Base-by-base conservation (phyloP, 2,113 vertebrate species). In the Sigmodon hispidus region DNA sequence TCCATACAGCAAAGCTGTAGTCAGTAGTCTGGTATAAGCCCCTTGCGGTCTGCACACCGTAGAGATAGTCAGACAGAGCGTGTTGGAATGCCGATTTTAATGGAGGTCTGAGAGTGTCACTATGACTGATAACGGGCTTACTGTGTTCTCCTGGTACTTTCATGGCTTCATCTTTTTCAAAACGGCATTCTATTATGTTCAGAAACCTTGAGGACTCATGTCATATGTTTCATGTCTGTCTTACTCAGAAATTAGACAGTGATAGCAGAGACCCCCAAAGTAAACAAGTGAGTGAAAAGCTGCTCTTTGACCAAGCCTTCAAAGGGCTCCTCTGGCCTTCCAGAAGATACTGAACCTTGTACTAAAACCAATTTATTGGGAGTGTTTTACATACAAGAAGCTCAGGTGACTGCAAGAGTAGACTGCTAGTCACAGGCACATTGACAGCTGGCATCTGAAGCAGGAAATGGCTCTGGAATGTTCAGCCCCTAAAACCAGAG, bases 131-230 rank as follows among this genome's bases (percentile, higher is more conserved):
- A 34, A 34, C 34, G 90, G 91, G 86, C 48, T 94, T 45, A 4
- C 34, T 92, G 59, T 91, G 48, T 93, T 48, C 22, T 92, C 55
- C 61, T 86, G 52, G n/a, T 87, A 69, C 72, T 77, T 95, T 86
- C 59, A 36, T 52, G 6, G 73, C 92, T 93, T 94, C 29, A 59
- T 86, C 69, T 86, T 96, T 94, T 95, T 59, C 45, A 92, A 92
- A 92, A 91, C 59, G 40, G 29, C 59, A 91, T 24, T 22, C 48
- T 90, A 57, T 90, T 80, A 17, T 92, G 22, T 77, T 93, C 72
- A 94, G 73, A 96, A 94, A 94, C 29, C 7, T 22, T 93, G 7
- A 65, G 65, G 59, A 55, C 13, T 16, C 7, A 3, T 79, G 79
- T 63, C 45, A 59, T 24, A 65, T 95, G 77, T 77, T 91, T 84